phyloP scores from a whole-genome alignment of 2,888 invertebrate genomes.

The Lumbricus terrestris region DNA sequence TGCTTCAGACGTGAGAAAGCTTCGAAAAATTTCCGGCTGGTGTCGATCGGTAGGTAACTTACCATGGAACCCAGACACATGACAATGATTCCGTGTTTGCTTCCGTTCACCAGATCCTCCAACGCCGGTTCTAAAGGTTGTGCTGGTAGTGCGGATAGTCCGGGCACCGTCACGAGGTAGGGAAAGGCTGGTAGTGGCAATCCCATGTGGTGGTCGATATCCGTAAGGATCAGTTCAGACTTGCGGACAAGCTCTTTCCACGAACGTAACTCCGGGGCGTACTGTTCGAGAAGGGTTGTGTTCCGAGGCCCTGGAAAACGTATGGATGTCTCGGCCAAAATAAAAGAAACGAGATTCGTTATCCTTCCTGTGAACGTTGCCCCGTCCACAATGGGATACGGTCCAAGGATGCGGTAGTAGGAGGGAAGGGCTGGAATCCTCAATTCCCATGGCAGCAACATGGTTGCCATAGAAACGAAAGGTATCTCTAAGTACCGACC shows the following conservation, averaged over 20 bases:
- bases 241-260: slow-evolving; percentile 9
- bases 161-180: slow-evolving; percentile 16
- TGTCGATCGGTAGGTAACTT: background rate
- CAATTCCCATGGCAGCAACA: slow-evolving; percentile 16
- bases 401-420: background rate
- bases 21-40: background rate
- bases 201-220: slow-evolving; percentile 10
- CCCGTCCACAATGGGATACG: background rate
- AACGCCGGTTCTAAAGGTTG: background rate
- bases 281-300: background rate
- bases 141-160: slow-evolving; percentile 28
- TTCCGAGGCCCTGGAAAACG: background rate
- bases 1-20: slow-evolving; percentile 17
- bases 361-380: background rate
- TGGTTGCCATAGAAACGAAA: background rate
- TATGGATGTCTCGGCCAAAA: background rate
- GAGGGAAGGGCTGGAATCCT: slow-evolving; percentile 22
- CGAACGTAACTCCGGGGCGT: background rate
- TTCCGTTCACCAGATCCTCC: slow-evolving; percentile 33
- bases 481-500: slow-evolving; percentile 18
- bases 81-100: slow-evolving; percentile 27
- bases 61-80: background rate
- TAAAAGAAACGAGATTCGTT: background rate
- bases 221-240: slow-evolving; percentile 8
- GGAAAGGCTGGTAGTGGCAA: slow-evolving; percentile 11